Evolutionary conservation across 2,113 vertebrate species (phyloP).

Genomic region (Charina bottae): DNA sequence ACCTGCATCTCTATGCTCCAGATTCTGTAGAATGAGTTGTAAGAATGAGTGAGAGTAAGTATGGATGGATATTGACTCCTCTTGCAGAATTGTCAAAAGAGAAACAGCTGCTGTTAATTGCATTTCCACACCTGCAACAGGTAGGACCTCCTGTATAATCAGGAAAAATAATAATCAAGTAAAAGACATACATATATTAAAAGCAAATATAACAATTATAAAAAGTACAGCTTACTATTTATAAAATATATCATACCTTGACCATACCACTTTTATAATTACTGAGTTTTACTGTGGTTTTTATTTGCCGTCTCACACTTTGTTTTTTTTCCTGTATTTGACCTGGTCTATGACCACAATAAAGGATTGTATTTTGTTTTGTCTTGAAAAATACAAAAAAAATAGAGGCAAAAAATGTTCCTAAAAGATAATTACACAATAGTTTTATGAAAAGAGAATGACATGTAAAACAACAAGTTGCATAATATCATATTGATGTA

Average conservation of each 20-base stretch:
- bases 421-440: not conserved
- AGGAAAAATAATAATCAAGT: conserved; percentile 49
- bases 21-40: conserved; percentile 87
- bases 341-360: no score
- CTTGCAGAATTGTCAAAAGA: conserved; percentile 90
- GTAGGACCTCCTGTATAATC: conserved; percentile 85
- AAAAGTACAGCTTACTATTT: not conserved
- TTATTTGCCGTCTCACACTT: not conserved
- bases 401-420: not conserved
- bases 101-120: conserved; percentile 90
- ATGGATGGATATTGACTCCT: conserved; percentile 90
- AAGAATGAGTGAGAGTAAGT: conserved; percentile 91
- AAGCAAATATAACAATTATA: conserved; percentile 16
- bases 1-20: conserved; percentile 91
- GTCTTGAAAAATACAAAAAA: no score
- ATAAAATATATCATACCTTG: not conserved
- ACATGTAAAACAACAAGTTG: not conserved
- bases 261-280: not conserved
- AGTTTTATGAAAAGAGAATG: not conserved
- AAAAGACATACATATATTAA: conserved; percentile 11
- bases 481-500: no score
- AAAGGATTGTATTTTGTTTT: no score
- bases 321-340: no score
- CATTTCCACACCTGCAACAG: conserved; percentile 86
- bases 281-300: not conserved